Base-by-base conservation (phyloP, 2,113 vertebrate genomes). In the Myotis davidii region DNA sequence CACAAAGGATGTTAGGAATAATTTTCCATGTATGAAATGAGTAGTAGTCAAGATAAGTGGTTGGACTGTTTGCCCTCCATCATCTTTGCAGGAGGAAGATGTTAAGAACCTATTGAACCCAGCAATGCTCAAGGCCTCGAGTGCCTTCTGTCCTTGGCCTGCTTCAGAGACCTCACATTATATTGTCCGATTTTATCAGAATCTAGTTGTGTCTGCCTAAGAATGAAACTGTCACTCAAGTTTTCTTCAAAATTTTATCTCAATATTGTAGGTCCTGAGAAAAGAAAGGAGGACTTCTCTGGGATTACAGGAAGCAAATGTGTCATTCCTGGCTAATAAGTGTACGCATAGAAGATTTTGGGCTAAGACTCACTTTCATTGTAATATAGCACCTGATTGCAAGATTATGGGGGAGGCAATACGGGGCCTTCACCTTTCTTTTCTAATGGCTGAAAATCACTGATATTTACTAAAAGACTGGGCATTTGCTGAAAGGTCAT, bases 231-330 rank as follows among this genome's bases (percentile, higher is more conserved):
- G 79, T 70, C n/a, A 32, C 25, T 94, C 50, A 69, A 11, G 16
- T 56, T 48, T 85, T 45, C 54, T 65, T 91, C 6, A 64, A 52
- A 92, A 11, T 50, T 91, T 85, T 72, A 61, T 90, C 92, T 96
- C 48, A 59, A 25, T 65, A 56, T 32, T 45, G 5, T 69, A 14
- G 29, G 45, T 65, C 9, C 34, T 64, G 32, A 95, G 72, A 82
- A 70, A 83, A 56, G 69, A 91, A 93, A 32, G 16, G 23, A 12
- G 25, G 9, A 64, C 4, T 90, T 87, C 52, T 65, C 54, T 90
- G 72, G 52, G 37, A 34, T 32, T 52, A 37, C 0, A 94, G 70
- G 61, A 73, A 94, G 34, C 37, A 9, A 34, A 32, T 27, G 25
- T 32, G 8, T 65, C 61, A 69, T 59, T 93, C 61, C 9, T 65